Base-by-base conservation (phyloP, 2,797 vertebrate genomes). In the Sphenodon punctatus region DNA sequence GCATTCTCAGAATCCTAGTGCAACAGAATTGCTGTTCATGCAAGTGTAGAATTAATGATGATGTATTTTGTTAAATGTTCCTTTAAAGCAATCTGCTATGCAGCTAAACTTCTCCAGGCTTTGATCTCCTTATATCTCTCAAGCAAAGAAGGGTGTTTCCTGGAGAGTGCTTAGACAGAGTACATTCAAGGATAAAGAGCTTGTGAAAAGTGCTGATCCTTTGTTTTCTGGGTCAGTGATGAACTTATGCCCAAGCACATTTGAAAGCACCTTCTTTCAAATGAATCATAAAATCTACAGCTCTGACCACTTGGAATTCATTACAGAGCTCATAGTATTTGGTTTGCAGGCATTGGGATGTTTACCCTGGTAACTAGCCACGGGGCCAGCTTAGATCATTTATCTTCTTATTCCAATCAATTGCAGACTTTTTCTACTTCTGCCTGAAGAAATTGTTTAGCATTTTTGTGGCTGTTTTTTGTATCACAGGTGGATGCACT, bases 41-140 rank as follows among this genome's bases (percentile, higher is more conserved):
- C 25, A 46, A 23, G 5, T 0, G 0, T 27, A 6, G 6, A 1
- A 14, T 63, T 13, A 3, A n/a, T 5, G 74, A 14, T 72, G 45
- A n/a, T n/a, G 42, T 14, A 74, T 56, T 30, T 73, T 0, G 0
- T 19, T 0, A 0, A n/a, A 7, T 5, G 2, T 1, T 2, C 7
- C 25, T 5, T 1, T 27, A 59, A 67, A 68, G 13, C 56, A 9
- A 25, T 25, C 61, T 41, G 3, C 4, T 61, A 22, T 53, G 41
- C 25, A 25, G 23, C 42, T 30, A 56, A 39, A 45, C n/a, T 9
- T 2, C 1, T 0, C 1, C 2, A 10, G 42, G 3, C 2, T 46
- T 14, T 25, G 41, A 19, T 56, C 23, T 69, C 39, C 51, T 7
- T 56, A 8, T 0, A 1, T 25, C 25, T 65, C 39, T 46, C 39